Conservation (phyloP, 2,888 invertebrate species). For the Plusia festucae region DNA sequence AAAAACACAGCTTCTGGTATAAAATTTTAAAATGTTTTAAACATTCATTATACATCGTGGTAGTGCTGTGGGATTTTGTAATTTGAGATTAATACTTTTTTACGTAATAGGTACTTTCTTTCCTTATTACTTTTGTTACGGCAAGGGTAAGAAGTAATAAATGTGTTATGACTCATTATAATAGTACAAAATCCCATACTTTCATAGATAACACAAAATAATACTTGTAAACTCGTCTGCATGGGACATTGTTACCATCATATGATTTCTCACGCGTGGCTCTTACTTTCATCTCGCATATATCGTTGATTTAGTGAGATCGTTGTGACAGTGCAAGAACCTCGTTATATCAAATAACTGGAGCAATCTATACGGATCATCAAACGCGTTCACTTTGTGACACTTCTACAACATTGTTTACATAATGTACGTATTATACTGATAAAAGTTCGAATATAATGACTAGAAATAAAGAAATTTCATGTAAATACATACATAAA, state of each 20-base stretch:
- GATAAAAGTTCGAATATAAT: too few species aligned
- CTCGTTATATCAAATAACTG: constrained; percentile 68
- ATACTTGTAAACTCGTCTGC: constrained; percentile 47
- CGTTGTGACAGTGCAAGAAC: constrained; percentile 66
- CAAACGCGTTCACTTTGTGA: constrained; percentile 42
- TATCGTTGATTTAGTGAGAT: constrained; percentile 63
- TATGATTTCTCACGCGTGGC: constrained; percentile 68
- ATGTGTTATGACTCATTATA: constrained; percentile 1
- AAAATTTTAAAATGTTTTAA: too few species aligned
- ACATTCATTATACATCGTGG: background rate
- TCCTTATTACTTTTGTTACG: background rate
- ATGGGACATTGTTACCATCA: constrained; percentile 68
- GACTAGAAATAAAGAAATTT: too few species aligned
- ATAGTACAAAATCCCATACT: constrained; percentile 9
- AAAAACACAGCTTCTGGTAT: too few species aligned
- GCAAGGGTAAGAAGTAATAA: background rate
- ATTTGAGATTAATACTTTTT: background rate
- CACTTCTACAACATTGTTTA: constrained; percentile 3
- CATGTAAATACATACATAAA: too few species aligned
- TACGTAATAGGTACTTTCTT: background rate
- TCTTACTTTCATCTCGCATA: constrained; percentile 72
- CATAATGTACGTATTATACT: too few species aligned
- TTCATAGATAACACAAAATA: constrained; percentile 21
- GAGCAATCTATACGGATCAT: constrained; percentile 63
- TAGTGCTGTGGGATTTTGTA: background rate